Percentiles rank a stretch among this genome's conserved stretches.
Evolutionary conservation across 1,140 invertebrate species (phyloP).

Genomic region (Parasteatoda tepidariorum): DNA sequence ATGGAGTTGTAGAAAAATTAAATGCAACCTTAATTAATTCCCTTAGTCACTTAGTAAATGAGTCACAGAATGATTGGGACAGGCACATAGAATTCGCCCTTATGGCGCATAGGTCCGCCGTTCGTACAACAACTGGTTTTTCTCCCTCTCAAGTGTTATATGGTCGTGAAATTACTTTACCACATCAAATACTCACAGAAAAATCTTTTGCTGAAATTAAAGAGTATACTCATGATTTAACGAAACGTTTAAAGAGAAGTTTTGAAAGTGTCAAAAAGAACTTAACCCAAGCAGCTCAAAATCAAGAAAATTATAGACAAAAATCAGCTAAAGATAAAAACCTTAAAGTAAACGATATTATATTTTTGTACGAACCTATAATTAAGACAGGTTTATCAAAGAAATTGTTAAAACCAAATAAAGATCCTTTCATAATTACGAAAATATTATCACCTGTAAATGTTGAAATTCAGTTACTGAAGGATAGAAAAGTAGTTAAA

Average conservation of each 20-base stretch:
- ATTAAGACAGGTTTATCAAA: neutral
- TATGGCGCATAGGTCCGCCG: neutral
- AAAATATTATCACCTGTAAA: neutral
- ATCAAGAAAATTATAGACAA: neutral
- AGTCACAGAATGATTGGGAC: neutral
- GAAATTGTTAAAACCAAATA: neutral
- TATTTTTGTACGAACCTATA: neutral
- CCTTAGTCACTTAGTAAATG: neutral
- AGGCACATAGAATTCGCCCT: neutral
- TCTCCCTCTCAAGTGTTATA: neutral
- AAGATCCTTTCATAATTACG: neutral
- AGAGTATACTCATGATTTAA: neutral
- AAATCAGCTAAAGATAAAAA: neutral
- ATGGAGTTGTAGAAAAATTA: slow-evolving; percentile 30
- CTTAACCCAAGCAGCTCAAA: neutral
- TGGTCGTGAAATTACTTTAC: neutral
- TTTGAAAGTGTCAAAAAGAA: neutral
- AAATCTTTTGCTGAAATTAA: neutral
- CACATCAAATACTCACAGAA: neutral
- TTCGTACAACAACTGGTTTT: neutral
- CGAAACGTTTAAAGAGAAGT: neutral
- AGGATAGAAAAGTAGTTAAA: too few relatives aligned
- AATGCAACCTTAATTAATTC: neutral
- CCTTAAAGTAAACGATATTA: neutral
- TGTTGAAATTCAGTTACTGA: too few relatives aligned